Base-by-base conservation (phyloP, 2,797 vertebrate genomes). In the Platyrinchus mystaceus region DNA sequence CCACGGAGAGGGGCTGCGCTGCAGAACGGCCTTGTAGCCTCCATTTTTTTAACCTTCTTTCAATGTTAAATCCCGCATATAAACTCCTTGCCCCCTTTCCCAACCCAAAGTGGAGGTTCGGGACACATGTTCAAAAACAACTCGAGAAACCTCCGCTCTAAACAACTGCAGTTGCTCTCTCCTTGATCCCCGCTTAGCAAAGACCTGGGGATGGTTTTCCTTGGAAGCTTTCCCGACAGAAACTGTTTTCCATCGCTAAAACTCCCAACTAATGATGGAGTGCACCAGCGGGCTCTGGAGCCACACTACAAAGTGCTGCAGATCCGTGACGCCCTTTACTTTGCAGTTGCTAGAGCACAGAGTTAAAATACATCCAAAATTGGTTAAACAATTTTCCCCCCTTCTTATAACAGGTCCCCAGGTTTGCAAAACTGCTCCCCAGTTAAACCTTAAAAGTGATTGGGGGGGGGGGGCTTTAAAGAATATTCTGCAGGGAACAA, bases 51-150 rank as follows among this genome's bases (percentile, higher is more conserved):
- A 59, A 37, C 12, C 1, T 50, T 2, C 5, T 71, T 90, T 50
- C 14, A 13, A 0, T 6, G 12, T 32, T 1, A 62, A 79, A 76
- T 13, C 39, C 49, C 4, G 1, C 47, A 14, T 24, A 4, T 37
- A 18, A 79, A 58, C 3, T 23, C 30, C 15, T 1, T 14, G 14
- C 3, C 3, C 17, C 7, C 12, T 69, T 47, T 26, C 39, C n/a
- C 27, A 10, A 1, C 20, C 9, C 75, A 28, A 32, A 59, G 4
- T 0, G 1, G 6, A 10, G 22, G 1, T 19, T 87, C 6, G 34
- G 44, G 47, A 21, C n/a, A 18, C 9, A 2, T 2, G 8, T 20
- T 73, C 47, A 8, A n/a, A 20, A 66, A 37, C 16, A 19, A 7
- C 0, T 8, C 1, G 32, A 69, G 83, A 37, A 86, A 47, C 14